phyloP scores from a whole-genome alignment of 2,888 invertebrate species.

The Ashinkailepas kermadecensis region DNA sequence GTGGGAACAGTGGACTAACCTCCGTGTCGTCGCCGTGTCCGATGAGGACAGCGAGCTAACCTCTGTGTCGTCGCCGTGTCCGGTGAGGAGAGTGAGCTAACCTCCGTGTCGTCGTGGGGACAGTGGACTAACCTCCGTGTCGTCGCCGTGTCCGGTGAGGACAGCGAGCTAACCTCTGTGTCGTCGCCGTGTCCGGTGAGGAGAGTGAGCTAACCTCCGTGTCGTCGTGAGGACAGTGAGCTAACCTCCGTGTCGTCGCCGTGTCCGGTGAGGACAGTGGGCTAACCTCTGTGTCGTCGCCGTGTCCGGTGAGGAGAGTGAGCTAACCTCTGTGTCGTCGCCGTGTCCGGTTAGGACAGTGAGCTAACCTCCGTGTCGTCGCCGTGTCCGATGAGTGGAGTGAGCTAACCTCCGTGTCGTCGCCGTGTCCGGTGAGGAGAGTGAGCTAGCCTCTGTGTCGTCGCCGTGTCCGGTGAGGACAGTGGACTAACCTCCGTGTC shows the following conservation, averaged over 20 bases:
- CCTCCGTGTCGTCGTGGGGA: neutral
- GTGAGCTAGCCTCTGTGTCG: conserved; percentile 25
- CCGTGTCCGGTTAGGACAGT: conserved; percentile 27
- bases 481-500: neutral
- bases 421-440: conserved; percentile 26
- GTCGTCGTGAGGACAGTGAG: conserved; percentile 26
- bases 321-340: too few relatives aligned
- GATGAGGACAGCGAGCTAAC: too few relatives aligned
- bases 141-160: neutral
- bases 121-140: neutral
- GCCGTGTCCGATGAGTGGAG: conserved; percentile 30
- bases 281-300: conserved; percentile 27
- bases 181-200: conserved; percentile 25
- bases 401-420: too few relatives aligned
- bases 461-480: conserved; percentile 30
- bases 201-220: conserved; percentile 27
- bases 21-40: too few relatives aligned
- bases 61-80: too few relatives aligned
- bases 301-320: conserved; percentile 29
- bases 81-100: too few relatives aligned
- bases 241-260: too few relatives aligned
- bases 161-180: neutral
- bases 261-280: conserved; percentile 27
- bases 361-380: conserved; percentile 25
- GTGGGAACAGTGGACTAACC: too few relatives aligned